phyloP scores from a whole-genome alignment of 1,140 invertebrate species.

The Cheumatopsyche charites region DNA sequence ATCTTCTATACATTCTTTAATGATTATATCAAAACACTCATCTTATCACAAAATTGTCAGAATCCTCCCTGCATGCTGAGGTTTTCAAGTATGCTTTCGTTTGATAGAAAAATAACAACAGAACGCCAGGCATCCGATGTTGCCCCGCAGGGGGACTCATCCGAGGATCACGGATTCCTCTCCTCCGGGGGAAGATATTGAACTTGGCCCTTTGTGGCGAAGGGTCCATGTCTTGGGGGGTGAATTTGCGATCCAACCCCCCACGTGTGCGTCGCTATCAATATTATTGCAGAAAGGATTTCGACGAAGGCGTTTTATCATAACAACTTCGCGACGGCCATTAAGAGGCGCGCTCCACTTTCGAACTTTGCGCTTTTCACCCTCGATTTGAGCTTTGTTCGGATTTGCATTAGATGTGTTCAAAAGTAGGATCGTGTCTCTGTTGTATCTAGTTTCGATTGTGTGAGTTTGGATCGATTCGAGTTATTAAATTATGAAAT shows the following conservation, averaged over 20 bases:
- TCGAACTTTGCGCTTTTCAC: no score
- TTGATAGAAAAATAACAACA: constrained; percentile 50
- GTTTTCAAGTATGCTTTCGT: constrained; percentile 46
- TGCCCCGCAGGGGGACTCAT: constrained; percentile 13
- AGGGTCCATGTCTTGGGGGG: not conserved
- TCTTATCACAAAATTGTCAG: no score
- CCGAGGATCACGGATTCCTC: constrained; percentile 35
- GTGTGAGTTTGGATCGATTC: no score
- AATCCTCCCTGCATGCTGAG: not conserved
- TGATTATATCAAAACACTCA: no score
- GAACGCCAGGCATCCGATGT: constrained; percentile 34
- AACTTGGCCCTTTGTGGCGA: constrained; percentile 27
- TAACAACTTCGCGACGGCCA: constrained; percentile 23
- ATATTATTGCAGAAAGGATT: constrained; percentile 45
- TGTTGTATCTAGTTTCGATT: no score
- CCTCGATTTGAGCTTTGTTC: no score
- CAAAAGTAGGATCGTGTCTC: no score
- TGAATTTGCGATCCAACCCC: not conserved
- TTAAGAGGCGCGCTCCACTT: constrained; percentile 9
- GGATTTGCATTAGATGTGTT: no score
- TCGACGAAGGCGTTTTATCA: constrained; percentile 30
- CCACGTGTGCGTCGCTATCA: constrained; percentile 23
- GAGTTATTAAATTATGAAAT: no score
- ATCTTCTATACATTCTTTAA: no score
- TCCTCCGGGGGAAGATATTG: constrained; percentile 32